Percentiles rank a stretch among this genome's conserved stretches.
Evolutionary conservation across 2,888 invertebrate species (phyloP).

Genomic region (Arctia plantaginis): DNA sequence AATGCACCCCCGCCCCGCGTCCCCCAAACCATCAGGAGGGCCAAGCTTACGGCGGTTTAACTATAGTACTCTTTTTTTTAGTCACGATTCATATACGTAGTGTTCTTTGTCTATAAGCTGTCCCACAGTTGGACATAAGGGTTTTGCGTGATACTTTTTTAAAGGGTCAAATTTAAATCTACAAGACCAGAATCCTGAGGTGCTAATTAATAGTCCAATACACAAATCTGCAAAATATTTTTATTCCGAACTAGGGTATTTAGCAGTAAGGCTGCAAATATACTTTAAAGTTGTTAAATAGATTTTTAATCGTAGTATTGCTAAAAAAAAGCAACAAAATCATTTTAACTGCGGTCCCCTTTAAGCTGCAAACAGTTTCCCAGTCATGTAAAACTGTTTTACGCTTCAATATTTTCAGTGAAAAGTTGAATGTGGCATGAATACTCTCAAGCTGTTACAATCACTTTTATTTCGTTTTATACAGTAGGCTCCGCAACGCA

Average conservation of each 20-base stretch:
- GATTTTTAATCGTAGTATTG: background rate
- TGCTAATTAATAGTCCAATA: background rate
- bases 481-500: background rate
- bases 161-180: background rate
- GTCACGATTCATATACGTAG: too few relatives aligned
- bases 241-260: background rate
- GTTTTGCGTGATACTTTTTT: background rate
- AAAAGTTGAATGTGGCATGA: background rate
- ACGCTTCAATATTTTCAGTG: conserved; percentile 7
- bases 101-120: too few relatives aligned
- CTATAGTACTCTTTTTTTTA: too few relatives aligned
- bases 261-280: background rate
- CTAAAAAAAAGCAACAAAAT: background rate
- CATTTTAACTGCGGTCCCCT: background rate
- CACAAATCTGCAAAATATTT: background rate
- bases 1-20: too few relatives aligned
- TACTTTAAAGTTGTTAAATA: background rate
- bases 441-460: conserved; percentile 22
- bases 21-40: too few relatives aligned
- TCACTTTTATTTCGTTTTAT: conserved; percentile 1
- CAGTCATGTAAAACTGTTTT: background rate
- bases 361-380: background rate
- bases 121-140: too few relatives aligned
- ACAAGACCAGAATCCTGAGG: background rate
- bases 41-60: too few relatives aligned